Base-by-base conservation (phyloP, 2,888 invertebrate species). In the Ophioninae sp. region DNA sequence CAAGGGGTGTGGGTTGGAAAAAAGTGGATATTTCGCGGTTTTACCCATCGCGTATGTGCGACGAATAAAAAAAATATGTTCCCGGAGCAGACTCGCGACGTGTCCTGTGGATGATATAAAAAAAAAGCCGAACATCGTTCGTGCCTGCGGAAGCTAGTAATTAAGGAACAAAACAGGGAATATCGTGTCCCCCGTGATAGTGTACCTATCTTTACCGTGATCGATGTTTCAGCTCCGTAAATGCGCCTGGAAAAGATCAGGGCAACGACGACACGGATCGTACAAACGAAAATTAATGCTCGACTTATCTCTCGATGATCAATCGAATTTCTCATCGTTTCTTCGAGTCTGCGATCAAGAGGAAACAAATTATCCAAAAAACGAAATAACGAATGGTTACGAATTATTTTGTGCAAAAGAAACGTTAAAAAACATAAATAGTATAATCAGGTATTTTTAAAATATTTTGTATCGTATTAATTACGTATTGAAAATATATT, bases 111-210 rank as follows among this genome's bases (percentile, higher is more conserved):
- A 67, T 39, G 72, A 17, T 22, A n/a, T 23, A 20, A 59, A 65
- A 72, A 68, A 30, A 30, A 30, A 30, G 30, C 39, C 41, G 69
- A 64, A 64, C 23, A 59, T 23, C 9, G 9, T 17, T 51, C 51
- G 17, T 51, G 51, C 51, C 17, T 51, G 51, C 17, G 51, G 51
- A 13, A 10, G 30, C 9, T 17, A 64, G 56, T 74, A 69, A 79
- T 75, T 79, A 79, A 59, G 41, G 59, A 65, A 64, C 67, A 64
- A 59, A 65, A 64, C 75, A 30, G 63, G 10, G 6, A 63, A 63
- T 6, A 6, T 58, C 9, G n/a, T 72, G 41, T n/a, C 13, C 41
- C 61, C 30, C 13, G 30, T 30, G 23, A 59, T 63, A 30, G 9
- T 63, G 13, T 10, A 63, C 0, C 23, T 17, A 63, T 63, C 1